Evolutionary conservation across 2,113 vertebrate genomes (phyloP), one percentile per base, ranked within the genome.

Genomic region (Amphilophus citrinellus): DNA sequence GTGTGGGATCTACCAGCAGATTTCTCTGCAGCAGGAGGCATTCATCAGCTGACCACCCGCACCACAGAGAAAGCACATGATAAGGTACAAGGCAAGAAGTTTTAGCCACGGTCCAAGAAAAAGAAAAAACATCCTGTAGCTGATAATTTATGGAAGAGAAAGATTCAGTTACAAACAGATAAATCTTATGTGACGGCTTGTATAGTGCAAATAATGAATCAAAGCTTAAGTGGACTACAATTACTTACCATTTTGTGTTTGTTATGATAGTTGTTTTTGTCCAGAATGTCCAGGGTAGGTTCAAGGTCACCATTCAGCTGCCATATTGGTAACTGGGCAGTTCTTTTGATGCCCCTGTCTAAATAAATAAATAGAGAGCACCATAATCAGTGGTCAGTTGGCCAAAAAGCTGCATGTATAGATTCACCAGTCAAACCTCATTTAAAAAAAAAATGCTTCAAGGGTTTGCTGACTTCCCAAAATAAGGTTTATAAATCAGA

Each of bases 61-160:
- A 47, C 93, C 61, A 99, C 98, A 0, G 97, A 97, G 93, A 97
- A 96, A 80, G 97, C 95, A 32, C 99, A 99, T 0, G 90, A 97
- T 89, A 99, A 99, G 97, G 98, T 99, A 89, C 42, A 17, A 39
- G 2, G 18, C 15, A 6, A 5, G 13, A 32, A 1, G 7, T 53
- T 71, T 9, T 73, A 10, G 27, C 20, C 47, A 73, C 66, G 32
- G 66, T 53, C 18, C 13, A 24, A 15, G 20, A 75, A 7, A 27
- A 17, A 58, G 20, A 22, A n/a, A 58, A 22, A 15, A 10, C 22
- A 15, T 53, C 10, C 15, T 63, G 77, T 20, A 11, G 15, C 35
- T n/a, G 14, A 37, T 75, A n/a, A 11, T 14, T 37, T 35, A 15
- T 13, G 30, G 8, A 47, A 50, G 6, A 71, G 39, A 13, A 24